Percentiles rank a stretch among this genome's conserved stretches.
These are phyloP conservation scores for Erythrocercus mccallii DNA, from an alignment of 2,113 vertebrate species.

Conservation along the genomic window DNA sequence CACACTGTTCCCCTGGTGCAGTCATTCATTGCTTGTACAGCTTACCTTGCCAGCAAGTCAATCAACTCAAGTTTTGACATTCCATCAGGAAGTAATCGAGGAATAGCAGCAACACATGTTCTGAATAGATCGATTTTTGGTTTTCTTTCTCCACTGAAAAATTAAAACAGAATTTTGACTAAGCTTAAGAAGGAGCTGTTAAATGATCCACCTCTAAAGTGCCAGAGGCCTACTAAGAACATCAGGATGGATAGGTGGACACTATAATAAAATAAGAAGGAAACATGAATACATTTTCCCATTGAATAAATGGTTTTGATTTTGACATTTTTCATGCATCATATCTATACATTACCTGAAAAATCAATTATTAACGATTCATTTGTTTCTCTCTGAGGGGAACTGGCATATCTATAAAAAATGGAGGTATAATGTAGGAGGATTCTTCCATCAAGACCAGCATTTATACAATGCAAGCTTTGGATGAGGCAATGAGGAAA, in stretches of 20 bases:
- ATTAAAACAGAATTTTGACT: slow-evolving; percentile 22
- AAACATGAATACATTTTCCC: neutral
- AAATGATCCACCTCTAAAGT: neutral
- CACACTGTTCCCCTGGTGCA: neutral
- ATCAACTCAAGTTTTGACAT: slow-evolving; percentile 98
- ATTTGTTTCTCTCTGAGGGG: neutral
- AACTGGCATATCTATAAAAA: neutral
- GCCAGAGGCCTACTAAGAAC: neutral
- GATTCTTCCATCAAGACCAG: neutral
- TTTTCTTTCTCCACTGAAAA: slow-evolving; percentile 92
- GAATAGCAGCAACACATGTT: slow-evolving; percentile 96
- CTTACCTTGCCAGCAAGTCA: slow-evolving; percentile 91
- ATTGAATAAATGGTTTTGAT: neutral
- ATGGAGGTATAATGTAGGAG: neutral
- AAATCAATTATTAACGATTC: neutral
- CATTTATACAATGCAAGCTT: neutral
- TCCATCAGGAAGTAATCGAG: slow-evolving; percentile 94
- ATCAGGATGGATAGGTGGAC: neutral
- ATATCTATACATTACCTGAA: neutral
- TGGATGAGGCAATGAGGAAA: neutral
- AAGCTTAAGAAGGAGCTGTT: neutral
- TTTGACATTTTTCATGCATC: neutral
- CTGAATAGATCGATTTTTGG: slow-evolving; percentile 98
- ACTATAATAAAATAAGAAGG: neutral
- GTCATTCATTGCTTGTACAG: neutral